Evolutionary conservation across 1,140 invertebrate species (phyloP), one percentile per base, ranked within the genome.

Genomic region (Trissolcus basalis): DNA sequence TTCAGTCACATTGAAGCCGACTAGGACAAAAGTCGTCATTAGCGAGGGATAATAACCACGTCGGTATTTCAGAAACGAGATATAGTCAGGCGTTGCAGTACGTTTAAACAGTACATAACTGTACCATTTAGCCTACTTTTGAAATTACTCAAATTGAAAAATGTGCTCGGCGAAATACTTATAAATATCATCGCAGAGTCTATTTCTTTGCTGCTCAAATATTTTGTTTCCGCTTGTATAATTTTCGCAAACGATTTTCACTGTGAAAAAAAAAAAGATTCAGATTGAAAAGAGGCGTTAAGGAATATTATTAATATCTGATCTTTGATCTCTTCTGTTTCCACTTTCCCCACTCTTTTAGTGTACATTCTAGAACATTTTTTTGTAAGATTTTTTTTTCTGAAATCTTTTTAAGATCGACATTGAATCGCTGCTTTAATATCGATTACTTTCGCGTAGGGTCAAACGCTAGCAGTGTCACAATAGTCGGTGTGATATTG

Each of bases 401-500:
- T 12, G 0, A 27, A 49, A 41, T 43, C 47, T 59, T 71, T 41
- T 71, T 39, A 61, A 49, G 44, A 67, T 54, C 56, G 71, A 56
- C 63, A 74, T 74, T 74, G 71, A 67, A 67, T 67, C 33, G 61
- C 27, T 33, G 50, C 56, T 67, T 74, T 60, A 67, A 60, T 74
- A 74, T 74, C 63, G 71, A 74, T 74, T 74, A 12, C 45, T 15
- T 47, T 13, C 19, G 32, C 16, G 35, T 56, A 51, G 71, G 60
- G 63, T 74, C 61, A 61, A 67, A 39, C 47, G 36, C 49, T 74
- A 56, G 13, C 56, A 65, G 63, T 60, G 45, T 65, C 49, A 55
- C 43, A 71, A 49, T 53, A 64, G 68, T 58, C 27, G 39, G 14
- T 12, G 48, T 55, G 70, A 65, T 60, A 65, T 73, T 73, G 70